Percentiles rank a stretch among this genome's conserved stretches.
Evolutionary conservation across 2,797 vertebrate species (phyloP).

Genomic region (Thalassophryne amazonica): DNA sequence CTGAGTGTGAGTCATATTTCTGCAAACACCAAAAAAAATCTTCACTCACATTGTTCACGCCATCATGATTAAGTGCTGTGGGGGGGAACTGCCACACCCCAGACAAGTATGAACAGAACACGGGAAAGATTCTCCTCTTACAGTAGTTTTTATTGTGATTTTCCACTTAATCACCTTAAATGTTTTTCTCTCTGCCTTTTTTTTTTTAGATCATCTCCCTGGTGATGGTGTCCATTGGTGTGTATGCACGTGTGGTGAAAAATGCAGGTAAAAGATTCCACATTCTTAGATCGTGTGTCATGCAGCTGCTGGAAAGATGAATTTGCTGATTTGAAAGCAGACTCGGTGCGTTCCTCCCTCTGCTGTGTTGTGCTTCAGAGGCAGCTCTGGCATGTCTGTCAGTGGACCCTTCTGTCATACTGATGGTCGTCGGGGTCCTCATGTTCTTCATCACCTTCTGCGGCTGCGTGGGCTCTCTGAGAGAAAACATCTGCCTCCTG

Average conservation of each 20-base stretch:
- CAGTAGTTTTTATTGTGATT: background rate
- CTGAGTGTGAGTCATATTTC: slow-evolving; percentile 10
- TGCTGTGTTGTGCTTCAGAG: slow-evolving; percentile 66
- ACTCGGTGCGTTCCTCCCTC: background rate
- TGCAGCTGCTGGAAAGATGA: background rate
- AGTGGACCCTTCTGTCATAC: slow-evolving; percentile 87
- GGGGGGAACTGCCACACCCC: slow-evolving; percentile 28
- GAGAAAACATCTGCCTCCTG: slow-evolving; percentile 93
- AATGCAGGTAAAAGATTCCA: slow-evolving; percentile 80
- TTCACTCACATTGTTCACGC: background rate
- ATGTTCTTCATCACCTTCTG: slow-evolving; percentile 97
- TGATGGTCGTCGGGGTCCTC: slow-evolving; percentile 85
- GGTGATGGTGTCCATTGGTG: slow-evolving; percentile 84
- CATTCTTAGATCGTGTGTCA: background rate
- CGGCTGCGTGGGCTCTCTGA: slow-evolving; percentile 90
- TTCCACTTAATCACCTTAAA: no score
- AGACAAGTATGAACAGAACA: slow-evolving; percentile 38
- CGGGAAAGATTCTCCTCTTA: background rate
- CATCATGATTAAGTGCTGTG: background rate
- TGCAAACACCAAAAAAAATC: background rate
- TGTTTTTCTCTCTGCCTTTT: background rate
- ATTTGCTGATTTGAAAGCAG: background rate
- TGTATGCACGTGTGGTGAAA: slow-evolving; percentile 89
- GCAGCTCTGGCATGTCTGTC: slow-evolving; percentile 83
- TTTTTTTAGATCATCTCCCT: slow-evolving; percentile 80